Conservation (phyloP, 2,113 vertebrate species). For the Limnothrissa miodon region DNA sequence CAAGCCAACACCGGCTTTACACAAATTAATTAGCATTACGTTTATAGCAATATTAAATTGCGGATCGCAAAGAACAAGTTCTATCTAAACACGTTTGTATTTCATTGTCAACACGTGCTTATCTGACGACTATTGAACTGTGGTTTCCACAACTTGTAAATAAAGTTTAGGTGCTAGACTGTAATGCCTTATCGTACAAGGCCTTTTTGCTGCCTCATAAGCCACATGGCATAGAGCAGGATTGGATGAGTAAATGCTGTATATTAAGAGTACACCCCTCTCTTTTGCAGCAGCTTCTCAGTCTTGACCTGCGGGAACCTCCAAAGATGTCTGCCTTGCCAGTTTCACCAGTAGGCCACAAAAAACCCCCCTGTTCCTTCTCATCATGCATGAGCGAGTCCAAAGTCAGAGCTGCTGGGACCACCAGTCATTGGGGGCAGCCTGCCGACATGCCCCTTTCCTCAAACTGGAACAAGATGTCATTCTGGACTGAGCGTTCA, state of each 20-base stretch:
- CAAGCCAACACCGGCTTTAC: not conserved
- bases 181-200: too few species aligned
- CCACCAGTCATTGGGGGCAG: conserved; percentile 57
- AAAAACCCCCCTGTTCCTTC: conserved; percentile 48
- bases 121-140: too few species aligned
- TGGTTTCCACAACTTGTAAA: not conserved
- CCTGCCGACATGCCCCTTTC: conserved; percentile 39
- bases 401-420: conserved; percentile 41
- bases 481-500: conserved; percentile 65
- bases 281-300: conserved; percentile 60
- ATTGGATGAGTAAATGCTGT: too few species aligned
- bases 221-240: too few species aligned
- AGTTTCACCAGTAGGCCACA: conserved; percentile 53
- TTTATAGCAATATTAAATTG: not conserved
- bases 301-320: conserved; percentile 62
- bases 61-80: not conserved
- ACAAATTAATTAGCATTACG: too few species aligned
- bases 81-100: not conserved
- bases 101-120: not conserved
- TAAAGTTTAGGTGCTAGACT: not conserved
- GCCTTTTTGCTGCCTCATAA: too few species aligned
- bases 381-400: conserved; percentile 40
- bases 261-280: too few species aligned
- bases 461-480: conserved; percentile 55
- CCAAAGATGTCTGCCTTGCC: conserved; percentile 36